phyloP scores from a whole-genome alignment of 2,888 invertebrate species.

The Eupithecia vulgata region DNA sequence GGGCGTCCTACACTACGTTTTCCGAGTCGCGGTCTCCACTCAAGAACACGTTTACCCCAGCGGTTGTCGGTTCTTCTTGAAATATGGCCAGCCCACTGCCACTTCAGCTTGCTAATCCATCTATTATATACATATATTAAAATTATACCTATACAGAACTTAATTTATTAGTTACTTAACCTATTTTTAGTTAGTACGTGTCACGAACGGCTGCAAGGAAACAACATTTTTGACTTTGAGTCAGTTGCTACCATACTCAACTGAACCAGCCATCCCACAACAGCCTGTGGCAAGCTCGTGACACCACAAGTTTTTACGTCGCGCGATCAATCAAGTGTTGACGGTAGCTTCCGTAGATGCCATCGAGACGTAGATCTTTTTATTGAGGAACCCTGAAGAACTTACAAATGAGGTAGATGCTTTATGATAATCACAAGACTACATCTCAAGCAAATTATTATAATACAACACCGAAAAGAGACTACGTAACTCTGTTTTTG shows the following conservation, averaged over 20 bases:
- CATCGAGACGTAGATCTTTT: slow-evolving; percentile 50
- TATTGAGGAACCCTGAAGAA: slow-evolving; percentile 11
- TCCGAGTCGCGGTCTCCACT: too few species aligned
- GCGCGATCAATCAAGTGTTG: slow-evolving; percentile 74
- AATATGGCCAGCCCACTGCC: too few species aligned
- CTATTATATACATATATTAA: too few species aligned
- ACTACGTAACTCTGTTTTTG: not conserved
- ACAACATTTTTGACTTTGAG: not conserved
- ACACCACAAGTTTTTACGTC: slow-evolving; percentile 72
- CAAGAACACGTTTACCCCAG: too few species aligned
- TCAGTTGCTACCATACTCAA: not conserved
- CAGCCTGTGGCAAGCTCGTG: slow-evolving; percentile 19
- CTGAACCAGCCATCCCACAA: slow-evolving; percentile 11
- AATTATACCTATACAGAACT: too few species aligned
- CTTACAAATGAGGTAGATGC: slow-evolving; percentile 1
- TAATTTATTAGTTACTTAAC: too few species aligned
- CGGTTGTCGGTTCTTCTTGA: too few species aligned
- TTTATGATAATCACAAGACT: not conserved
- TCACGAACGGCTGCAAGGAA: too few species aligned
- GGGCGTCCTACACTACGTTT: too few species aligned
- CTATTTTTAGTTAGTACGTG: too few species aligned
- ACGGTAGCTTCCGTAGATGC: slow-evolving; percentile 75
- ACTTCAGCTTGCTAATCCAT: too few species aligned
- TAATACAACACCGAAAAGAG: not conserved
- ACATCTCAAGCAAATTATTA: not conserved